Evolutionary conservation across 1,140 invertebrate species (phyloP).

Genomic region (Drosophila varians): DNA sequence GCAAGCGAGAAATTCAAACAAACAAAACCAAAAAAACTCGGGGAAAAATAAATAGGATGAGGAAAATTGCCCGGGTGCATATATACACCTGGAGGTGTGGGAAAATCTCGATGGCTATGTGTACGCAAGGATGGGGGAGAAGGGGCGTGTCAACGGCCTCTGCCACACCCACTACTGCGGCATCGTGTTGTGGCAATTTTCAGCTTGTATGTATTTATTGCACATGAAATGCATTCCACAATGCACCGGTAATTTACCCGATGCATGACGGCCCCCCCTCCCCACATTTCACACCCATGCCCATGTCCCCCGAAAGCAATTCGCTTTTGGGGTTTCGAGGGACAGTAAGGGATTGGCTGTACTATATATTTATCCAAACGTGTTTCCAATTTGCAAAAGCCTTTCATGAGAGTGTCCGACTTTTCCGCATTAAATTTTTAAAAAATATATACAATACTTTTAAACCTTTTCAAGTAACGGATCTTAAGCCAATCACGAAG

Average conservation of each 20-base stretch:
- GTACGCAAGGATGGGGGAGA: neutral
- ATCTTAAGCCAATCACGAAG: too few relatives aligned
- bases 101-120: slow-evolving; percentile 1
- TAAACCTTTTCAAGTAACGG: too few relatives aligned
- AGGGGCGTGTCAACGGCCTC: slow-evolving; percentile 28
- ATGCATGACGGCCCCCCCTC: neutral
- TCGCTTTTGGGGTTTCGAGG: slow-evolving; percentile 5
- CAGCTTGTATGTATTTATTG: slow-evolving; percentile 50
- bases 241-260: slow-evolving; percentile 50
- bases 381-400: slow-evolving; percentile 4
- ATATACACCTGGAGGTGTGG: slow-evolving; percentile 13
- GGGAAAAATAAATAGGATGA: slow-evolving; percentile 35
- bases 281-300: neutral
- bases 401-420: neutral
- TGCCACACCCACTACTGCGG: slow-evolving; percentile 3
- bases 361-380: neutral
- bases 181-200: slow-evolving; percentile 50
- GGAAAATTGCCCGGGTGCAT: slow-evolving; percentile 58
- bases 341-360: neutral
- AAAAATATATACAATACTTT: neutral
- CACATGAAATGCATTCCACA: slow-evolving; percentile 58
- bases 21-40: neutral
- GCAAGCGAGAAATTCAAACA: slow-evolving; percentile 25
- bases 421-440: neutral
- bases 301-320: neutral